Evolutionary conservation across 2,888 invertebrate genomes (phyloP).

Genomic region (Colletes collaris): DNA sequence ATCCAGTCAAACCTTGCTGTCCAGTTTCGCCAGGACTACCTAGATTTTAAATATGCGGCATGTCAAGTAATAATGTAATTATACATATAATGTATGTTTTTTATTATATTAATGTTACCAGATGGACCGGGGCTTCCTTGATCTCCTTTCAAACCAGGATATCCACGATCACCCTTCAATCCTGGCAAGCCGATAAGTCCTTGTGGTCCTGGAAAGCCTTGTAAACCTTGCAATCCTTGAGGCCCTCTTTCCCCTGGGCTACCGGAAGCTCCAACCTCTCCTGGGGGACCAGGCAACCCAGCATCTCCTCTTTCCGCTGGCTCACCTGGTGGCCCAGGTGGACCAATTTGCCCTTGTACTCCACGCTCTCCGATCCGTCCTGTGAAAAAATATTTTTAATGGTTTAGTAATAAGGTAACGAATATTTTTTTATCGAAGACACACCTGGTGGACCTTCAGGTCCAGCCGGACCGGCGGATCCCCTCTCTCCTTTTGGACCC

Average conservation of each 20-base stretch:
- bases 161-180: conserved; percentile 89
- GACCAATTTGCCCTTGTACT: conserved; percentile 89
- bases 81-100: background rate
- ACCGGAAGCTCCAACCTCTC: conserved; percentile 90
- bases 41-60: conserved; percentile 59
- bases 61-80: background rate
- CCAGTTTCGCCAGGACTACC: conserved; percentile 88
- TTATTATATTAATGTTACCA: conserved; percentile 81
- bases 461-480: conserved; percentile 87
- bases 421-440: background rate
- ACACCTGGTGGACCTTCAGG: conserved; percentile 90
- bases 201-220: conserved; percentile 88
- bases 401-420: too few relatives aligned
- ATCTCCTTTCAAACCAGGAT: conserved; percentile 88
- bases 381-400: conserved; percentile 56
- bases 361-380: conserved; percentile 91
- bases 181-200: conserved; percentile 89
- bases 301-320: conserved; percentile 92
- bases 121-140: conserved; percentile 88
- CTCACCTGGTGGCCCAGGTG: conserved; percentile 91
- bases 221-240: conserved; percentile 88
- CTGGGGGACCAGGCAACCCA: conserved; percentile 88
- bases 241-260: conserved; percentile 90
- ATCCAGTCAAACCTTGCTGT: conserved; percentile 85
- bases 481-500: conserved; percentile 91